Evolutionary conservation across 2,797 vertebrate species (phyloP).

Genomic region (Cryptoprocta ferox): DNA sequence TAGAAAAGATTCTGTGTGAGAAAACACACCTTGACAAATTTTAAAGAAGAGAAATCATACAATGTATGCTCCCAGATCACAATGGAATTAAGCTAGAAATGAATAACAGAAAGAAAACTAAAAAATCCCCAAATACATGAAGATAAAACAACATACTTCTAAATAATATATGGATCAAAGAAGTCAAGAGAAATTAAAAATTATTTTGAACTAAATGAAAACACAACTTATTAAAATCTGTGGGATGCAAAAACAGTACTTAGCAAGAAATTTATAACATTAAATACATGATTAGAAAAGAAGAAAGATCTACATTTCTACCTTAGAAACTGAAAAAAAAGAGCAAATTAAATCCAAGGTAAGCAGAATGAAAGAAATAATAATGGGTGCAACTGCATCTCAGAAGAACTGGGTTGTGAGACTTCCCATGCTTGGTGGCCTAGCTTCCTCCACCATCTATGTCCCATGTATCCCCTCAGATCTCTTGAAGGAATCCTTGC

Average conservation of each 20-base stretch:
- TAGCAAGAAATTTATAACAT: no score
- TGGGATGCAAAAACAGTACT: background rate
- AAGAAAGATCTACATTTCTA: background rate
- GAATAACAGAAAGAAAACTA: no score
- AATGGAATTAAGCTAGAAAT: no score
- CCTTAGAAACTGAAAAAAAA: background rate
- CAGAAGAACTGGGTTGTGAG: background rate
- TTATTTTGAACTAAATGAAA: background rate
- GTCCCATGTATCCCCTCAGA: background rate
- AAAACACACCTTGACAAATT: background rate
- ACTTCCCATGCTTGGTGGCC: background rate
- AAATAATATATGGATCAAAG: background rate
- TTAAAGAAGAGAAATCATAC: background rate
- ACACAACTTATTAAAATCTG: background rate
- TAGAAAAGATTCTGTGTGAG: background rate
- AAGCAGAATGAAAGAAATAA: background rate
- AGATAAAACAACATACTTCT: background rate
- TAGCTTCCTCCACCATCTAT: background rate
- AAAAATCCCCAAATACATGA: no score
- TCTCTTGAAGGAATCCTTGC: background rate
- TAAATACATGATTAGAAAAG: background rate
- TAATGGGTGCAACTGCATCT: background rate
- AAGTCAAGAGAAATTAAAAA: background rate
- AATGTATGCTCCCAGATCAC: no score
- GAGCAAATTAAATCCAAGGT: background rate